Evolutionary conservation across 2,888 invertebrate species (phyloP).

Genomic region (Linyphia triangularis): DNA sequence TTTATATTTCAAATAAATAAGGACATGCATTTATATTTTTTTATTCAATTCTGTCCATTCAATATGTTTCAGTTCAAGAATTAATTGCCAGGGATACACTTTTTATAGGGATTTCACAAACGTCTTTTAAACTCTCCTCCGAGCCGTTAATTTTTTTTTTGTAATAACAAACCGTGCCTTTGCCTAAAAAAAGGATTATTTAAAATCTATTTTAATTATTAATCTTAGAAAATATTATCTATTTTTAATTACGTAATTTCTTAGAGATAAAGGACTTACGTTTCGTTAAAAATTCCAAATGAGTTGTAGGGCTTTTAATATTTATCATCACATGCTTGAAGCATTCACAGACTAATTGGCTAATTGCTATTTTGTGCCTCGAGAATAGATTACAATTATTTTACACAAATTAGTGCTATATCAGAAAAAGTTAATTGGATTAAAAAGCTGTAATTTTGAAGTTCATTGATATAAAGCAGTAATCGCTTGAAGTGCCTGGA

Average conservation of each 20-base stretch:
- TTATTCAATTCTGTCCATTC: neutral
- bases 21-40: conserved; percentile 7
- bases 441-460: neutral
- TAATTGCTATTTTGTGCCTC: neutral
- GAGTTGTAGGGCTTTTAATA: neutral
- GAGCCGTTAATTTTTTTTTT: neutral
- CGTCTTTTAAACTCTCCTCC: conserved; percentile 18
- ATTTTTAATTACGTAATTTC: conserved; percentile 34
- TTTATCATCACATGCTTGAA: neutral
- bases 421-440: neutral
- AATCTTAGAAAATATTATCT: conserved; percentile 9
- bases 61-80: conserved; percentile 15
- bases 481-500: too few relatives aligned
- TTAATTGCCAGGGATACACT: conserved; percentile 11
- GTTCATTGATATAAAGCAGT: neutral
- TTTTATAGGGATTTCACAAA: conserved; percentile 4
- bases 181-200: neutral
- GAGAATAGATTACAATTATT: neutral
- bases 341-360: neutral
- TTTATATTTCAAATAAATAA: conserved; percentile 45
- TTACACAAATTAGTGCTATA: neutral
- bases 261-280: neutral
- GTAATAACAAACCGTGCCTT: neutral
- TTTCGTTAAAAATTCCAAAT: neutral
- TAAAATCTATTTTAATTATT: conserved; percentile 30